These are phyloP conservation scores for Stenodema calcarata DNA, from an alignment of 2,888 invertebrate species.

Conservation along the genomic window DNA sequence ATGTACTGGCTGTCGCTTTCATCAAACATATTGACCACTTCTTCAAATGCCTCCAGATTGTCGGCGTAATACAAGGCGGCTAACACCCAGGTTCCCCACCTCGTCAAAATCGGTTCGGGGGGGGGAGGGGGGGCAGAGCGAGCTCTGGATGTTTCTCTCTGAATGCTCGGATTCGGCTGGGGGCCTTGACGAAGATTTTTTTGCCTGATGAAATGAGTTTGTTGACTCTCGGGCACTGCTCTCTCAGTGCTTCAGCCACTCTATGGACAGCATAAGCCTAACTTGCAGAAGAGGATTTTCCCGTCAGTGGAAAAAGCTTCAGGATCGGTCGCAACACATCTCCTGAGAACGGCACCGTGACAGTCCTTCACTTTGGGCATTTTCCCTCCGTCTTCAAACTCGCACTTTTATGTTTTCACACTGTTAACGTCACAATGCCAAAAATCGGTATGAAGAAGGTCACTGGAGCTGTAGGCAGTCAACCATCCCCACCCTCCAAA, in stretches of 20 bases:
- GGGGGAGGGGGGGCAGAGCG: conserved; percentile 34
- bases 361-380: background rate
- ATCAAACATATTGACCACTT: no score
- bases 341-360: background rate
- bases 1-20: no score
- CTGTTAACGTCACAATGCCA: no score
- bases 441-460: no score
- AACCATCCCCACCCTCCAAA: no score
- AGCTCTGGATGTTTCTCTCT: conserved; percentile 25
- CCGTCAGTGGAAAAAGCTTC: background rate
- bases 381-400: no score
- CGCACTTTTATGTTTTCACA: no score
- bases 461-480: no score
- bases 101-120: conserved; percentile 33
- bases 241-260: no score
- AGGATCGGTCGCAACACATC: background rate
- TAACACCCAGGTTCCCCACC: no score
- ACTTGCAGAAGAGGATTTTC: background rate
- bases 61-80: conserved; percentile 22
- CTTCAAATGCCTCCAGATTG: no score
- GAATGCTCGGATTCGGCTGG: conserved; percentile 31
- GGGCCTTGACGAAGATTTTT: no score
- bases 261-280: background rate
- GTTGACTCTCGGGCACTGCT: background rate
- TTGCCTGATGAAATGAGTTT: conserved; percentile 41